Evolutionary conservation across 2,113 vertebrate genomes (phyloP).

Genomic region (Callorhinus ursinus): DNA sequence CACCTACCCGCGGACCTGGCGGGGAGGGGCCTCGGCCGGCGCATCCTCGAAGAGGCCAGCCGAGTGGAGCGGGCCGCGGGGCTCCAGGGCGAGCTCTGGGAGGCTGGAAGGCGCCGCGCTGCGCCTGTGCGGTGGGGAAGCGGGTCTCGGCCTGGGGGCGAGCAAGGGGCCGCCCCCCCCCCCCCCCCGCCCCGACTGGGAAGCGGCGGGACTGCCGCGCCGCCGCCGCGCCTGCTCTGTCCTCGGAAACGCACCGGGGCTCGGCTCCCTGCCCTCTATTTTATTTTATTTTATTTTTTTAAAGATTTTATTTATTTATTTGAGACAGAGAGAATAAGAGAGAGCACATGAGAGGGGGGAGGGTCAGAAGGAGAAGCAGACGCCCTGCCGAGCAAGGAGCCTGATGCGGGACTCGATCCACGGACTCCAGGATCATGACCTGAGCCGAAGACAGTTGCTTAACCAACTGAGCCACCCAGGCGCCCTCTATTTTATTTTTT

Average conservation of each 20-base stretch:
- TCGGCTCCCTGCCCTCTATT: neutral
- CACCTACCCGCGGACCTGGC: neutral
- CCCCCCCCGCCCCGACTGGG: accelerated
- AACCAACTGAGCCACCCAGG: too few relatives aligned
- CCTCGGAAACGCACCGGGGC: neutral
- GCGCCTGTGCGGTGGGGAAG: neutral
- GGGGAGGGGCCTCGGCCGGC: neutral
- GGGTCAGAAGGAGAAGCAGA: too few relatives aligned
- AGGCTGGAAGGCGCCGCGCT: neutral
- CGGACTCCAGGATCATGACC: too few relatives aligned
- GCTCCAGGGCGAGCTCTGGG: accelerated
- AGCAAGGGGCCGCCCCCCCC: accelerated
- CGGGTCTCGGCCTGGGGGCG: too few relatives aligned
- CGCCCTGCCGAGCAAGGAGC: too few relatives aligned
- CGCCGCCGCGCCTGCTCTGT: accelerated
- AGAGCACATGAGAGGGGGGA: too few relatives aligned
- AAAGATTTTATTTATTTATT: neutral
- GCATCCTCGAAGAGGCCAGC: neutral
- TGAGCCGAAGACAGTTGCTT: too few relatives aligned
- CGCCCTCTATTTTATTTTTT: neutral
- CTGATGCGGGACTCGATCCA: too few relatives aligned
- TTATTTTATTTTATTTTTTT: neutral
- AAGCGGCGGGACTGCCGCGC: too few relatives aligned
- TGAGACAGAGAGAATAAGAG: too few relatives aligned
- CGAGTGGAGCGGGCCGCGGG: accelerated